Base-by-base conservation (phyloP, 2,888 invertebrate genomes). In the Exephanes ischioxanthus region DNA sequence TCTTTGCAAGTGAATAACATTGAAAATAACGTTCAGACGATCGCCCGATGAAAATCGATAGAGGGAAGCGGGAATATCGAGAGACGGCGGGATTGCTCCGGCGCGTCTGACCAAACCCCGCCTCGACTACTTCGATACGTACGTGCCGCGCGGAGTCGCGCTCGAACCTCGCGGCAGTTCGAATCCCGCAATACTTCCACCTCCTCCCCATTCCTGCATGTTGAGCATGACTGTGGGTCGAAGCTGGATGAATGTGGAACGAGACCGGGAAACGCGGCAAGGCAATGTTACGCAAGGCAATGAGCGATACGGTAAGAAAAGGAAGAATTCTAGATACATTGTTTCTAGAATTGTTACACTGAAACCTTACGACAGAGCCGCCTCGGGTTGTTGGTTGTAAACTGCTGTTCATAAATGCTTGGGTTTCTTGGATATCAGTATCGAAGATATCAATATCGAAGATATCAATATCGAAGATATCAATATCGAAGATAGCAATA, bases 1-100 rank as follows among this genome's bases (percentile, higher is more conserved):
- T 68, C 61, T 78, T 79, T 51, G 30, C 67, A 53, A 80, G 78
- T 87, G 75, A 85, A 85, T 85, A 63, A 58, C 80, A 80, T 83
- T 83, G 67, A 80, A 77, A 85, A 80, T 77, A 87, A 83, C 70
- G 63, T 73, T 53, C 45, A 41, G 41, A 51, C 61, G 48, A 80
- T 61, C 53, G 48, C 41, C 30, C 63, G n/a, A 41, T 53, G 76
- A 26, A 37, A n/a, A 75, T 58, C 48, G 22, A 41, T 45, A 14
- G 33, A 51, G 61, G 58, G 22, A 53, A 19, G 3, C 53, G 55
- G 37, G 55, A 80, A 80, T 71, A 9, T 30, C 73, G 72, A 61
- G 77, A 71, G 51, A 72, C 71, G 66, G 80, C 30, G n/a, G 37
- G 14, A 51, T 30, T 14, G 45, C 51, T 41, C 16, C 63, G 1